Conservation (phyloP, 2,888 invertebrate species). For the Microplitis manilae region DNA sequence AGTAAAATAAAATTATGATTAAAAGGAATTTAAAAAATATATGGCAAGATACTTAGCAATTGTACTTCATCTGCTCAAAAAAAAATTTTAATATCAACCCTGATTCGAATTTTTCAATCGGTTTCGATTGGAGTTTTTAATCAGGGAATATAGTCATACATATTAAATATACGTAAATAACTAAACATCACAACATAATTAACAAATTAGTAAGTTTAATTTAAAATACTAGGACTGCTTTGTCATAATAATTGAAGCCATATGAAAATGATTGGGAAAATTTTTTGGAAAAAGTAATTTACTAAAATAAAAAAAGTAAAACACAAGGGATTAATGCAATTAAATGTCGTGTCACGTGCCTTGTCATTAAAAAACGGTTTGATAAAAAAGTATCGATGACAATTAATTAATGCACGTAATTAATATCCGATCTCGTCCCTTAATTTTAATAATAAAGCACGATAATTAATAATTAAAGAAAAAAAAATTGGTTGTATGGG, state of each 20-base stretch:
- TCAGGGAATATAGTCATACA: constrained; percentile 25
- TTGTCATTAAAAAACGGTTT: constrained; percentile 38
- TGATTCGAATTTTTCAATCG: too few species aligned
- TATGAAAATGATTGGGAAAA: neutral
- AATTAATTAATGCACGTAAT: constrained; percentile 36
- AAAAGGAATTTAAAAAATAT: too few species aligned
- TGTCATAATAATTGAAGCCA: constrained; percentile 30
- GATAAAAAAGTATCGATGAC: constrained; percentile 37
- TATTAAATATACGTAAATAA: neutral
- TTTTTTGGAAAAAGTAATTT: neutral
- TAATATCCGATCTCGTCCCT: constrained; percentile 46
- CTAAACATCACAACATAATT: constrained; percentile 22
- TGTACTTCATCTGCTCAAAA: constrained; percentile 49
- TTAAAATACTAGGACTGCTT: constrained; percentile 24
- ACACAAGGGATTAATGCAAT: neutral
- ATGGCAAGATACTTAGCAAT: constrained; percentile 48
- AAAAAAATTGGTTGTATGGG: constrained; percentile 20
- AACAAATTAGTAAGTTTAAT: constrained; percentile 20
- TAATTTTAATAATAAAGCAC: constrained; percentile 38
- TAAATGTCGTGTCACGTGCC: constrained; percentile 48
- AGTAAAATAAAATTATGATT: constrained; percentile 23
- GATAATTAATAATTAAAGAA: neutral
- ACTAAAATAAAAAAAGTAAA: constrained; percentile 1
- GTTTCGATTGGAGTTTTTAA: too few species aligned
- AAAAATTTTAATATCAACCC: constrained; percentile 45